Percentiles rank a stretch among this genome's conserved stretches.
Conservation (phyloP, 2,113 vertebrate genomes). For the Pterophyllum scalare region DNA sequence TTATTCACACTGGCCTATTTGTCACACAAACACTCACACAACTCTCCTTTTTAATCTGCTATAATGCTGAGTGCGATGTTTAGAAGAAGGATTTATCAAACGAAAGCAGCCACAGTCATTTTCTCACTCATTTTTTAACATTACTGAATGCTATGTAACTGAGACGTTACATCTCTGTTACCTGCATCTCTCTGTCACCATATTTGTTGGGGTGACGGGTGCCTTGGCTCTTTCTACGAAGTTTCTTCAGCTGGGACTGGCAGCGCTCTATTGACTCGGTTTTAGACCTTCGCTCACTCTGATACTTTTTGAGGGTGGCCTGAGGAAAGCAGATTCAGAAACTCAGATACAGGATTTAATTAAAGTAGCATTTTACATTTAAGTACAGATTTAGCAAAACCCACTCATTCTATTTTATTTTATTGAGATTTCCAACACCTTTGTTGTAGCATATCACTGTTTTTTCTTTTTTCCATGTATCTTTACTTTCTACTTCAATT, state of each 20-base stretch:
- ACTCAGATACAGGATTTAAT: neutral
- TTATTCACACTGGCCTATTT: constrained; percentile 41
- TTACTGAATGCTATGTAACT: neutral
- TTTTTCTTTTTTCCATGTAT: neutral
- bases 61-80: constrained; percentile 31
- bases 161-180: constrained; percentile 31
- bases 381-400: neutral
- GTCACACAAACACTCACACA: constrained; percentile 29
- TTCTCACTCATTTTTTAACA: neutral
- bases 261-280: constrained; percentile 86
- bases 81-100: constrained; percentile 17
- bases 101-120: neutral
- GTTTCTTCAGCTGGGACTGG: constrained; percentile 87
- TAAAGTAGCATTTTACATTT: neutral
- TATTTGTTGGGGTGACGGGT: constrained; percentile 88
- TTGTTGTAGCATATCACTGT: neutral
- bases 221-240: constrained; percentile 86
- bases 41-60: constrained; percentile 31
- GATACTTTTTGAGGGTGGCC: constrained; percentile 88
- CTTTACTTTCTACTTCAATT: neutral
- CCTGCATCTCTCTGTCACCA: constrained; percentile 89
- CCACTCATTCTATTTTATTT: neutral
- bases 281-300: constrained; percentile 84
- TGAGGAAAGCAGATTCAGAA: constrained; percentile 37
- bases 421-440: neutral